A percentile compares a stretch with the other conserved stretches of the same genome.
Evolutionary conservation across 1,140 invertebrate species (phyloP).

Genomic region (Psilanteris sp.): DNA sequence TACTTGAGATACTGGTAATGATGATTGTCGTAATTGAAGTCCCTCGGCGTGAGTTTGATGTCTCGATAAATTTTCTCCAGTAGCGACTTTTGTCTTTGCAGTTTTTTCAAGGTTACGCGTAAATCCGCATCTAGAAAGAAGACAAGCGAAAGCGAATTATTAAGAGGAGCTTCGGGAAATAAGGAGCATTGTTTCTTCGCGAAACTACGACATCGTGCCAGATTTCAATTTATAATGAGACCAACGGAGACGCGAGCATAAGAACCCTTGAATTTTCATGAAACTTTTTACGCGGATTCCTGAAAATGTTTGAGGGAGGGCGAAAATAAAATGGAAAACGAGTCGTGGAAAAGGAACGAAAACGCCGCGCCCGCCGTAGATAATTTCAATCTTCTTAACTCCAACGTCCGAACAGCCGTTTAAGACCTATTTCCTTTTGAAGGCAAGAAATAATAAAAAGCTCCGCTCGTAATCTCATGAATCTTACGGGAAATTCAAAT

Average conservation of each 20-base stretch:
- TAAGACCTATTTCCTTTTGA: conserved; percentile 10
- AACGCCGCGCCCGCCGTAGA: neutral
- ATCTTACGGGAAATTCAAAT: conserved; percentile 8
- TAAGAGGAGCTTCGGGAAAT: neutral
- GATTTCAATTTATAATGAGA: conserved; percentile 55
- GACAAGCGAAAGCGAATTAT: neutral
- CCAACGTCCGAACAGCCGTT: conserved; percentile 1
- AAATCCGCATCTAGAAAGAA: conserved; percentile 79
- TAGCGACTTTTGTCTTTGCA: conserved; percentile 82
- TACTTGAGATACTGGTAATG: conserved; percentile 90
- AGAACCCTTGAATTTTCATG: conserved; percentile 38
- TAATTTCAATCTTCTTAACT: conserved; percentile 19
- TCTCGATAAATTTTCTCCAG: conserved; percentile 84
- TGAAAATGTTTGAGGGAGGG: conserved; percentile 19
- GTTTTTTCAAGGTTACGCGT: conserved; percentile 82
- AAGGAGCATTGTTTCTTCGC: conserved; percentile 12
- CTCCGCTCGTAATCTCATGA: neutral
- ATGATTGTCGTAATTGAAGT: conserved; percentile 90
- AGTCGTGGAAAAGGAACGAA: conserved; percentile 9
- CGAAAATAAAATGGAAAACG: conserved; percentile 17
- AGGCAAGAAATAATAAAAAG: conserved; percentile 1
- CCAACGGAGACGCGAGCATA: conserved; percentile 12
- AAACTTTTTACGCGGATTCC: conserved; percentile 32
- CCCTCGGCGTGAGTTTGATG: conserved; percentile 85
- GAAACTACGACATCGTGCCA: conserved; percentile 5